phyloP scores from a whole-genome alignment of 2,797 vertebrate genomes.

The Eulemur coronatus region DNA sequence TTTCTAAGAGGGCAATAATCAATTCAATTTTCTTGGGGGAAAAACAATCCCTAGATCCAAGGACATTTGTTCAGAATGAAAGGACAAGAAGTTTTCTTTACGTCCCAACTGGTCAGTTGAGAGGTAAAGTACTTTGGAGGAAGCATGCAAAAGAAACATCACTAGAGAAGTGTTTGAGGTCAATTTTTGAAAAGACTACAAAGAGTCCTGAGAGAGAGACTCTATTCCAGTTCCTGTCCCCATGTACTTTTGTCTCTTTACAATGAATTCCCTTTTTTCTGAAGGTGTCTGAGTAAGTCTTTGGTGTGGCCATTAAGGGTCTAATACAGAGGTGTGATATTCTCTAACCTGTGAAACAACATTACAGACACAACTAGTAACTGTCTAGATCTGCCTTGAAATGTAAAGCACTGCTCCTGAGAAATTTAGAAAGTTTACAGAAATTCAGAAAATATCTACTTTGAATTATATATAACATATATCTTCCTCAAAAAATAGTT shows the following conservation, averaged over 20 bases:
- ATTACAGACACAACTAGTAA: not conserved
- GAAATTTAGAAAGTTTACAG: not conserved
- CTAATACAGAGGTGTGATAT: not conserved
- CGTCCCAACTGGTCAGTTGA: not conserved
- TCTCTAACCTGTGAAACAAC: not conserved
- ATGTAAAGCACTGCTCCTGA: not conserved
- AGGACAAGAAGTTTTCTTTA: not conserved
- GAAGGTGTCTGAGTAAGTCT: not conserved
- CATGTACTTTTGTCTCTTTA: not conserved
- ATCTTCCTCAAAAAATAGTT: constrained; percentile 42
- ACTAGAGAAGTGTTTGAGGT: not conserved
- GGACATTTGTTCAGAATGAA: constrained; percentile 15
- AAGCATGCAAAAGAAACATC: not conserved
- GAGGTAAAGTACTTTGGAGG: not conserved
- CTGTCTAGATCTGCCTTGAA: not conserved
- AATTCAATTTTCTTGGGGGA: constrained; percentile 18
- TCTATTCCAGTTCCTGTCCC: not conserved
- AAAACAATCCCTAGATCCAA: not conserved
- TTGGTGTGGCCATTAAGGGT: not conserved
- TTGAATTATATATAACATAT: not conserved
- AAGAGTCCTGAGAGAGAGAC: not conserved
- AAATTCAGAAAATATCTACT: constrained; percentile 43
- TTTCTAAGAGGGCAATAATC: constrained; percentile 51
- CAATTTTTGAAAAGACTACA: not conserved
- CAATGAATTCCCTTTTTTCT: not conserved